Evolutionary conservation across 2,888 invertebrate species (phyloP).

Genomic region (Tenthredo mesomela): DNA sequence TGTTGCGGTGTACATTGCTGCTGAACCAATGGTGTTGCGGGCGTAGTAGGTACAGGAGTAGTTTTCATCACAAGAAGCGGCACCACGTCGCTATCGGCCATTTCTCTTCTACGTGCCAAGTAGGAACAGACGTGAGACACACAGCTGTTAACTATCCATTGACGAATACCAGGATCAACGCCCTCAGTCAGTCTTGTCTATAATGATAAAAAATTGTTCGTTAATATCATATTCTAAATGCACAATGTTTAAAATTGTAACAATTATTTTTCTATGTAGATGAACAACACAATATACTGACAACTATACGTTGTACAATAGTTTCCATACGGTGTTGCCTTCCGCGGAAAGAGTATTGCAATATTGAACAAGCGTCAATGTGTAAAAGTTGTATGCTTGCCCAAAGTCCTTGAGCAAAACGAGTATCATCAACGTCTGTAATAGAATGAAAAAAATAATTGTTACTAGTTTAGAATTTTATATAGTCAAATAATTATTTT

Average conservation of each 20-base stretch:
- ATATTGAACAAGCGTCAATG: constrained; percentile 62
- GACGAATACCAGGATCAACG: constrained; percentile 71
- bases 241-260: too few relatives aligned
- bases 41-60: constrained; percentile 53
- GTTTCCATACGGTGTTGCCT: constrained; percentile 76
- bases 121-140: constrained; percentile 62
- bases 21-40: constrained; percentile 55
- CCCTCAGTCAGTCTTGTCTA: constrained; percentile 68
- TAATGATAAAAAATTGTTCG: neutral
- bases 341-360: constrained; percentile 69
- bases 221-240: neutral
- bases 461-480: neutral
- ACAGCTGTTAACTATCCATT: constrained; percentile 68
- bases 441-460: constrained; percentile 37
- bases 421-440: constrained; percentile 62
- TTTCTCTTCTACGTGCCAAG: constrained; percentile 59
- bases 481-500: neutral
- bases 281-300: constrained; percentile 66
- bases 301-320: constrained; percentile 75
- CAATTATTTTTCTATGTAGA: too few relatives aligned
- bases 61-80: constrained; percentile 64
- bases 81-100: constrained; percentile 63
- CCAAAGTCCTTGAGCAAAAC: constrained; percentile 61
- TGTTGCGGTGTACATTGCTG: constrained; percentile 54
- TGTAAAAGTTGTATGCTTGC: constrained; percentile 61